Evolutionary conservation across 2,113 vertebrate species (phyloP), one percentile per base, ranked within the genome.

Genomic region (Nyctereutes procyonoides): DNA sequence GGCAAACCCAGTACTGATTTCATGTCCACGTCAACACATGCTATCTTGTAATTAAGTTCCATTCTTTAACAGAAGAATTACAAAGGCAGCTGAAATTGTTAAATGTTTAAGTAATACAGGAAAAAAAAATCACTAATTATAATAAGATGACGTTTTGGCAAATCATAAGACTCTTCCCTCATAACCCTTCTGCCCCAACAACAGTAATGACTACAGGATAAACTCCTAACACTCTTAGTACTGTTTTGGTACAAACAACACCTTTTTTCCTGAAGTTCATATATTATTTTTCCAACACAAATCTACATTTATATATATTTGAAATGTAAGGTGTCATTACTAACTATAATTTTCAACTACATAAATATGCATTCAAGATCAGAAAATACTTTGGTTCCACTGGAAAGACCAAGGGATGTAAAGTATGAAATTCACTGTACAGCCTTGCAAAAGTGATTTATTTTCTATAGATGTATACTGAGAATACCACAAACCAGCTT

Each of bases 21-120:
- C 96, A 95, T 53, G 53, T 95, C 76, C 35, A 1, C 32, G n/a
- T 91, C 88, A 97, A 92, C 55, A 98, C 10, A 91, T 65, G n/a
- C 51, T 93, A 3, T 38, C 89, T 87, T 91, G 98, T 98, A 96
- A 98, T 96, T 98, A 98, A 97, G 69, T 69, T 16, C 96, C 38
- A 80, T 65, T 97, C 80, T 98, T 87, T 88, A 97, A 96, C 8
- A 90, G n/a, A 88, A 97, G 96, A 98, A 97, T 97, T 93, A 98
- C 85, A 71, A 83, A 77, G 32, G 15, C 48, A 97, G 76, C 22
- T 97, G 28, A 98, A 98, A 88, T n/a, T 1, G 26, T 94, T 81
- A 95, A 97, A 95, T 4, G 94, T 96, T 93, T 69, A 93, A 79
- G 56, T 32, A 94, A 26, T n/a, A 32, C 4, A 84, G 5, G 35